These are phyloP conservation scores for Naja naja DNA, from an alignment of 2,113 vertebrate genomes.

Conservation along the genomic window DNA sequence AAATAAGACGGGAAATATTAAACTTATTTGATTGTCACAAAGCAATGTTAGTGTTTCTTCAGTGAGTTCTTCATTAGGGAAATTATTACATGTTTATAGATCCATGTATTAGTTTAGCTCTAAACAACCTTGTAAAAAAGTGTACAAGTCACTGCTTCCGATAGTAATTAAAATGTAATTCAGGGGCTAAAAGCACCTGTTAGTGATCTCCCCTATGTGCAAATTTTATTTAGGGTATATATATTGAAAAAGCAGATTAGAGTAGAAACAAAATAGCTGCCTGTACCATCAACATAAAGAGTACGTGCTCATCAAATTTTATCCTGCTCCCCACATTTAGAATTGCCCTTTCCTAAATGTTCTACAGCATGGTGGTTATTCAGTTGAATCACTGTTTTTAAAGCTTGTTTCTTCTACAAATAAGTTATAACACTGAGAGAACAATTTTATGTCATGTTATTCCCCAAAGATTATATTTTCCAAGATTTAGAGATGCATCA, in stretches of 20 bases:
- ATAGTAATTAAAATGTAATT: background rate
- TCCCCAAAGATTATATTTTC: background rate
- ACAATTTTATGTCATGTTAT: background rate
- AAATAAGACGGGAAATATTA: constrained; percentile 18
- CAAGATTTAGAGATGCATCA: background rate
- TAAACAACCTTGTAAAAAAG: background rate
- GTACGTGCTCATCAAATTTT: background rate
- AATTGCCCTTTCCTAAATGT: background rate
- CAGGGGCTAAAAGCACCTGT: background rate
- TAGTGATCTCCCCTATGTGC: background rate
- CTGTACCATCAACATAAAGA: background rate
- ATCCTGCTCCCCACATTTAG: background rate
- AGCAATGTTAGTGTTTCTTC: background rate
- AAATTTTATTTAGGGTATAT: background rate
- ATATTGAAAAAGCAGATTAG: background rate
- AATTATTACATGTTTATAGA: background rate
- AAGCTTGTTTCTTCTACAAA: background rate
- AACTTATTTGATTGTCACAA: background rate
- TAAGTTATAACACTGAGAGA: background rate
- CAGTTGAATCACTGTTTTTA: background rate
- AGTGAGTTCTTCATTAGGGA: background rate
- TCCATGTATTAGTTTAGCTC: background rate
- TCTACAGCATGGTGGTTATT: background rate
- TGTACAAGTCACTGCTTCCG: background rate
- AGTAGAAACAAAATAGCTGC: background rate